Evolutionary conservation across 2,797 vertebrate species (phyloP).

Genomic region (Sorex maritimensis): DNA sequence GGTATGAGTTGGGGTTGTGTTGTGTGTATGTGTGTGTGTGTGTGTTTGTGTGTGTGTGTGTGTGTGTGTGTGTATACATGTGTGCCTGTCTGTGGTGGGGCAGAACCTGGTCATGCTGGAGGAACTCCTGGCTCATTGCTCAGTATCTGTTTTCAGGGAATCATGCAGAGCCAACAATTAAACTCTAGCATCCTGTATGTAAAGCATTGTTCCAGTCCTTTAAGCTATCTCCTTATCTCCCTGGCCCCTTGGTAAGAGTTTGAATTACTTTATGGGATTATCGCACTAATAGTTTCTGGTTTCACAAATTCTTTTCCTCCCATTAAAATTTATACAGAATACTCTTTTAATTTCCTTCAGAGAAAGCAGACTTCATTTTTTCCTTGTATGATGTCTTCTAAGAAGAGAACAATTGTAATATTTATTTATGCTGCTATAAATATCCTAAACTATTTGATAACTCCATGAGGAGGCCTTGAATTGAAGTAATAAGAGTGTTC

Average conservation of each 20-base stretch:
- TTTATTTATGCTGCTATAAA: constrained; percentile 68
- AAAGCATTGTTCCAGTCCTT: no score
- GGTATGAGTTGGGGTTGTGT: no score
- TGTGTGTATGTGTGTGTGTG: no score
- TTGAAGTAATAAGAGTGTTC: constrained; percentile 14
- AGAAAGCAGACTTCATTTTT: constrained; percentile 49
- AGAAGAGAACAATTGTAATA: constrained; percentile 33
- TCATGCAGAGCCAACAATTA: no score
- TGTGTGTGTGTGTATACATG: no score
- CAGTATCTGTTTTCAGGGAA: no score
- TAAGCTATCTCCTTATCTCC: no score
- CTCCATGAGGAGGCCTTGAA: constrained; percentile 33
- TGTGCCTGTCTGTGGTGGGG: no score
- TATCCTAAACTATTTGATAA: constrained; percentile 51
- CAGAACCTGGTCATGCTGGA: no score
- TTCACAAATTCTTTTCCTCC: constrained; percentile 67
- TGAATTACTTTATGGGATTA: constrained; percentile 37
- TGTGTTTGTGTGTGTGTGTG: no score
- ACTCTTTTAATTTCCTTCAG: constrained; percentile 59
- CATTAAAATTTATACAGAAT: constrained; percentile 67
- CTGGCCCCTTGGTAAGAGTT: constrained; percentile 40
- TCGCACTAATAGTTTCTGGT: neutral
- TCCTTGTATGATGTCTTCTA: constrained; percentile 61
- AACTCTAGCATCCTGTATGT: no score
- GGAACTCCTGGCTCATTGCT: no score